Percentiles rank a stretch among this genome's conserved stretches.
phyloP scores from a whole-genome alignment of 2,888 invertebrate genomes.

The Lymantria monacha region DNA sequence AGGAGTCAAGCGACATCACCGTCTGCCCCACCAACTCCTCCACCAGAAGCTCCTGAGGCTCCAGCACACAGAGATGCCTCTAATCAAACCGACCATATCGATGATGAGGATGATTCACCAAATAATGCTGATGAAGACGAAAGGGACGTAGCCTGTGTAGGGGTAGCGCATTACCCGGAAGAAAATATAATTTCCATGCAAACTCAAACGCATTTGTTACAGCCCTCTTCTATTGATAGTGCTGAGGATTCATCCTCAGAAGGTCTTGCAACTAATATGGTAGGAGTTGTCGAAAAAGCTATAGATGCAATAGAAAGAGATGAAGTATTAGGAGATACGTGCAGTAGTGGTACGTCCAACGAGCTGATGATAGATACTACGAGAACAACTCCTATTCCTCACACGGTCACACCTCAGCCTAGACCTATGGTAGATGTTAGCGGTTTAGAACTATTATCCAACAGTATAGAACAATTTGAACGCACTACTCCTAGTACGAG shows the following conservation, averaged over 20 bases:
- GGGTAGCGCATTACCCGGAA: constrained; percentile 73
- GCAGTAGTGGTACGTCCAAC: constrained; percentile 69
- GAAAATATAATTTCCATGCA: constrained; percentile 43
- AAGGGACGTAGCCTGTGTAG: constrained; percentile 70
- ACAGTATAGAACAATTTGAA: constrained; percentile 91
- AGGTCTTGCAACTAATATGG: constrained; percentile 51
- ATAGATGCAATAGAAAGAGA: constrained; percentile 71
- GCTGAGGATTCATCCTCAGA: constrained; percentile 72
- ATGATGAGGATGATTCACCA: constrained; percentile 85
- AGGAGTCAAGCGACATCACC: constrained; percentile 84
- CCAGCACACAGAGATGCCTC: constrained; percentile 90
- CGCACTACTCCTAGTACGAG: constrained; percentile 68
- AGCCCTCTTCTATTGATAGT: constrained; percentile 54
- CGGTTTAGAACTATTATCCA: constrained; percentile 91
- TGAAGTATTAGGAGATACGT: constrained; percentile 60
- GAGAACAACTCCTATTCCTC: constrained; percentile 51
- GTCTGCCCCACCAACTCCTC: constrained; percentile 78
- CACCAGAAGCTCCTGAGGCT: constrained; percentile 79
- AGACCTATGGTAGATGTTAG: constrained; percentile 85
- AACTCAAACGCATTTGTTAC: constrained; percentile 38
- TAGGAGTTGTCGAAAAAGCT: constrained; percentile 68
- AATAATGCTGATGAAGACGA: constrained; percentile 74
- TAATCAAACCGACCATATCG: constrained; percentile 91
- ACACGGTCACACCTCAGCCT: constrained; percentile 26
- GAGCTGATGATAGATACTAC: constrained; percentile 76